A percentile compares a stretch with the other conserved stretches of the same genome.
These are phyloP conservation scores for Amaurobius ferox DNA, from an alignment of 2,888 invertebrate genomes.

Conservation along the genomic window DNA sequence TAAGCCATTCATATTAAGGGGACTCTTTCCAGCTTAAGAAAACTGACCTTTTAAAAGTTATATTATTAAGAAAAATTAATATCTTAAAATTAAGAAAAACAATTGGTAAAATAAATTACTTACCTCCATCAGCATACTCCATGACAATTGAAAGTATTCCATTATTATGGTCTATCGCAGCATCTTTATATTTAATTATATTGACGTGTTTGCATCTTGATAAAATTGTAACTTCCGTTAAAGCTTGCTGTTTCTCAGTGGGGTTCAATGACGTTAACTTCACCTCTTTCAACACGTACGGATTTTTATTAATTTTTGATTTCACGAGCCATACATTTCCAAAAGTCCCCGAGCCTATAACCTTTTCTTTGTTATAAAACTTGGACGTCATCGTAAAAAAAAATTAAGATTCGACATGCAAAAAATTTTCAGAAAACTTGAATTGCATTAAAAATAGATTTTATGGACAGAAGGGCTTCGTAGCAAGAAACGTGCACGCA, in stretches of 20 bases:
- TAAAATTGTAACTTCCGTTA: conserved; percentile 78
- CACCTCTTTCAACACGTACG: conserved; percentile 79
- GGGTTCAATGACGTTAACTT: conserved; percentile 76
- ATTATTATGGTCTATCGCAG: conserved; percentile 78
- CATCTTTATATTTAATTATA: conserved; percentile 79
- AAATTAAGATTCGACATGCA: no score
- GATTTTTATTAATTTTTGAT: conserved; percentile 76
- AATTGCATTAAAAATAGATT: no score
- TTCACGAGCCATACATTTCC: conserved; percentile 78
- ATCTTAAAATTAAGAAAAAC: no score
- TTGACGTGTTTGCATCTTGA: conserved; percentile 79
- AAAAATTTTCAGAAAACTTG: no score
- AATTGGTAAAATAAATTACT: no score
- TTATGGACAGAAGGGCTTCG: no score
- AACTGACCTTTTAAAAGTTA: no score
- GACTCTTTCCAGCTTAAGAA: no score
- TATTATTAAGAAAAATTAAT: no score
- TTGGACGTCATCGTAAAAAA: conserved; percentile 75
- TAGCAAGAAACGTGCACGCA: no score
- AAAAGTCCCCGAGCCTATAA: conserved; percentile 79
- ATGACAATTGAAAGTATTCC: conserved; percentile 79
- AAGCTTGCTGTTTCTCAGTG: conserved; percentile 76
- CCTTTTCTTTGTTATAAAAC: conserved; percentile 74
- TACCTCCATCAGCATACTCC: conserved; percentile 79
- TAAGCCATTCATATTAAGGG: no score